A percentile compares a stretch with the other conserved stretches of the same genome.
These are phyloP conservation scores for Dugesia japonica DNA, from an alignment of 2,888 invertebrate species.

Conservation along the genomic window DNA sequence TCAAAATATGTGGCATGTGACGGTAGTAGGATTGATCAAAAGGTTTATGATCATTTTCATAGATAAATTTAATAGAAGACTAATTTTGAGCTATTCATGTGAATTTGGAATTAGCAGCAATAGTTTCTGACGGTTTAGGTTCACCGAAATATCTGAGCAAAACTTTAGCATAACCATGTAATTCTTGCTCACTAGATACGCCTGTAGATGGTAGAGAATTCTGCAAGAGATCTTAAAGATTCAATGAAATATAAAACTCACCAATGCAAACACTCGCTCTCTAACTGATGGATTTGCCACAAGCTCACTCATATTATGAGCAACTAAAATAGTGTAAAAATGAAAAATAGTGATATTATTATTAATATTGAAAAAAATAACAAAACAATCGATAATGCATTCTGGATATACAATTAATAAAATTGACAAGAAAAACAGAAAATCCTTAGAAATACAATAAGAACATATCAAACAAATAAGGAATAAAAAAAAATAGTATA, in stretches of 20 bases:
- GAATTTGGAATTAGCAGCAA: not conserved
- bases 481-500: too few relatives aligned
- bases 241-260: not conserved
- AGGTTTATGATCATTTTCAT: too few relatives aligned
- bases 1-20: too few relatives aligned
- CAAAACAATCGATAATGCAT: too few relatives aligned
- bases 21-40: too few relatives aligned
- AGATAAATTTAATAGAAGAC: not conserved
- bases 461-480: too few relatives aligned
- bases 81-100: not conserved
- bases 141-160: not conserved
- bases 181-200: slow-evolving; percentile 4
- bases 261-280: slow-evolving; percentile 13
- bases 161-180: slow-evolving; percentile 29
- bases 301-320: slow-evolving; percentile 23
- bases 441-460: too few relatives aligned
- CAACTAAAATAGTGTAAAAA: not conserved
- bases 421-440: too few relatives aligned
- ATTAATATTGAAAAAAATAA: too few relatives aligned
- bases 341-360: too few relatives aligned
- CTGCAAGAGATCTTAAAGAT: not conserved
- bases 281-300: slow-evolving; percentile 16
- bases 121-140: not conserved
- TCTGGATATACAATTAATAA: too few relatives aligned
- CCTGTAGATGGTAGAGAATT: slow-evolving; percentile 24